phyloP scores from a whole-genome alignment of 2,888 invertebrate genomes.

The Pammene aurita region DNA sequence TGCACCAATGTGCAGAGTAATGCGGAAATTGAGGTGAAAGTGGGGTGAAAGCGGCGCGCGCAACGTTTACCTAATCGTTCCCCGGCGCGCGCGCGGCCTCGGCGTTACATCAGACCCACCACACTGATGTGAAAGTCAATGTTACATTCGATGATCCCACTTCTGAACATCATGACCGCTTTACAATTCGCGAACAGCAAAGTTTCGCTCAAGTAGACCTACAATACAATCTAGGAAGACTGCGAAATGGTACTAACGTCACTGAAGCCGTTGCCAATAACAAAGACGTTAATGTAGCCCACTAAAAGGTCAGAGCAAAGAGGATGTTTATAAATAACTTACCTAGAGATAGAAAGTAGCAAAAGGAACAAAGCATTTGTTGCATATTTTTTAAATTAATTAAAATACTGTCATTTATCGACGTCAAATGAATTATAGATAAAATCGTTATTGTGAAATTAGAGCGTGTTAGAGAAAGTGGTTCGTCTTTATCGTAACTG shows the following conservation, averaged over 20 bases:
- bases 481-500: slow-evolving; percentile 64
- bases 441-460: slow-evolving; percentile 53
- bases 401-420: too few relatives aligned
- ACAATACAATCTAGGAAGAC: slow-evolving; percentile 18
- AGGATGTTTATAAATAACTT: slow-evolving; percentile 36
- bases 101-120: slow-evolving; percentile 64
- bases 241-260: slow-evolving; percentile 9
- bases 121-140: slow-evolving; percentile 80
- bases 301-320: slow-evolving; percentile 37
- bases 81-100: slow-evolving; percentile 51
- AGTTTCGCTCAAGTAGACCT: slow-evolving; percentile 4
- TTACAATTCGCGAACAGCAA: slow-evolving; percentile 23
- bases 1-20: slow-evolving; percentile 58
- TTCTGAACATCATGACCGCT: slow-evolving; percentile 50
- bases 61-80: slow-evolving; percentile 79
- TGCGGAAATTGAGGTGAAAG: slow-evolving; percentile 80
- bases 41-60: slow-evolving; percentile 78
- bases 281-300: slow-evolving; percentile 30
- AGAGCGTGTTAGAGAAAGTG: slow-evolving; percentile 70
- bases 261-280: slow-evolving; percentile 38
- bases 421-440: not conserved
- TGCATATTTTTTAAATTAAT: not conserved
- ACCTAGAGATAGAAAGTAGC: slow-evolving; percentile 22
- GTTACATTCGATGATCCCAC: slow-evolving; percentile 70
- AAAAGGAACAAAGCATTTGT: slow-evolving; percentile 11